Evolutionary conservation across 2,888 invertebrate genomes (phyloP), one percentile per base, ranked within the genome.

Genomic region (Hemithea aestivaria): DNA sequence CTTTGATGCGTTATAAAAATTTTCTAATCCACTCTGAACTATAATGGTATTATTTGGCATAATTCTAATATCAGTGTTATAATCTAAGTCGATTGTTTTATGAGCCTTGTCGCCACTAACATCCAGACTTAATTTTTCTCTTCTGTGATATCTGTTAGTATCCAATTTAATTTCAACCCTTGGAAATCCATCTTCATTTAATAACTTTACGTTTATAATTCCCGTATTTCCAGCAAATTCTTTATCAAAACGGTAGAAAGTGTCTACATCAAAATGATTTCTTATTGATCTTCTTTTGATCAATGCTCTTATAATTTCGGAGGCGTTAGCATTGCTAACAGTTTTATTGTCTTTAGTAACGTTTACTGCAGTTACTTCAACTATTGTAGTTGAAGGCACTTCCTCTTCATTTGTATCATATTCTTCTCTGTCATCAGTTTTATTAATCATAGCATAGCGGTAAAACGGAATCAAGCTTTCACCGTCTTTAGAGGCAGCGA

Each of bases 101-200:
- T 37, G 20, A 20, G 20, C 9, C 8, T 36, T 20, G 16, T 30
- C 33, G 1, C 40, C 6, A 11, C 21, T 29, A 20, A 7, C 38
- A 35, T 26, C 10, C 8, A 35, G 5, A 16, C 16, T 16, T 16
- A 16, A 23, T 27, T 27, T 41, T 20, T 22, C 20, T 40, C 11
- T 47, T 35, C 8, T 43, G 27, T 9, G 6, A 29, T 50, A 7
- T 30, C 45, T 35, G 11, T 58, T 51, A 2, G 57, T 27, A 7
- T 48, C 44, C 12, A 77, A 27, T 54, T 71, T 69, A 5, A 78
- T 72, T 55, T 73, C 68, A 29, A 75, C 56, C 37, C 53, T 65
- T 1, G 69, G 41, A 6, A 56, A 27, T 1, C 63, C 64, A 4
- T 36, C 51, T 1, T 60, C 48, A 21, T 70, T 59, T 16, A 66